Evolutionary conservation across 2,888 invertebrate species (phyloP), one percentile per base, ranked within the genome.

Genomic region (Tenthredo scrophulariae): DNA sequence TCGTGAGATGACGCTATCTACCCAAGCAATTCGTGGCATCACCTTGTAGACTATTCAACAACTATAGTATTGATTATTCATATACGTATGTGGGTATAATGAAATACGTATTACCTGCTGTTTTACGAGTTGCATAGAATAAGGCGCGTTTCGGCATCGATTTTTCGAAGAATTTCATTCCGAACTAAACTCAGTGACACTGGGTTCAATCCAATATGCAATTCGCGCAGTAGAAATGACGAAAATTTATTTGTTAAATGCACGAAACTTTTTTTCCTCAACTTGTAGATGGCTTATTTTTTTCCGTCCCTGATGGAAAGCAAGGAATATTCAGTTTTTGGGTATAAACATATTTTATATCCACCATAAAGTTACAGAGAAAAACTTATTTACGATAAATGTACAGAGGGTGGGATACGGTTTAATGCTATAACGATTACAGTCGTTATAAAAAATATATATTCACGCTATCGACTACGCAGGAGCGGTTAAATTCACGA

Each of bases 321-420:
- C 18, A 54, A n/a, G 2, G n/a, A 10, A 54, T 54, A n/a, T 54
- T 6, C 18, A 7, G 13, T 65, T 67, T 67, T 29, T 13, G 22
- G 37, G 70, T 37, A 37, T 37, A 70, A 70, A 70, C 33, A 9
- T 70, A 37, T 10, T 33, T 70, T 70, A 37, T 70, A 33, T 70
- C 26, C 33, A 37, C 18, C n/a, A 9, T 70, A 70, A 18, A 70
- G 70, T 74, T 74, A 74, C 22, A 43, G 1, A 74, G 43, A 74
- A 0, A 74, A 43, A 74, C 22, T 43, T 15, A 37, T 33, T 15
- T 29, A 37, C 50, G 43, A 79, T 54, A 79, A 54, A 54, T 79
- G 33, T 54, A 79, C 79, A 79, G 79, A n/a, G 54, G 77, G 9
- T 77, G 37, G 26, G 40, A 80, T 62, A 40, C 58, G 58, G 10